Evolutionary conservation across 1,140 invertebrate genomes (phyloP).

Genomic region (Lysiphlebus fabarum): DNA sequence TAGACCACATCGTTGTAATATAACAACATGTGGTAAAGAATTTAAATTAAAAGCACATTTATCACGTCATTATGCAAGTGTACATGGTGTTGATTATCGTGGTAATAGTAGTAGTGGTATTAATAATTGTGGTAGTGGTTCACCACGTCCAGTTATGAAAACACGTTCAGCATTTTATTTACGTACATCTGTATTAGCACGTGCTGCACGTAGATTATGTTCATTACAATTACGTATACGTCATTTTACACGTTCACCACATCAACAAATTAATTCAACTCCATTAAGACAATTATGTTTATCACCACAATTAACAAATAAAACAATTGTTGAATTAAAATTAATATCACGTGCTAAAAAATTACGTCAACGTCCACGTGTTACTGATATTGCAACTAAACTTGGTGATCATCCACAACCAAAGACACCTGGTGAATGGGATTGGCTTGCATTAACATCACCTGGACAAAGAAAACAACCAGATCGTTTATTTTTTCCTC

Average conservation of each 20-base stretch:
- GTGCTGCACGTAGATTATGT: conserved; percentile 81
- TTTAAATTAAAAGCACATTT: conserved; percentile 91
- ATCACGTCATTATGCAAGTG: conserved; percentile 86
- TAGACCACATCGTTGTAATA: conserved; percentile 82
- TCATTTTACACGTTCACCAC: conserved; percentile 83
- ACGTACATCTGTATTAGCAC: conserved; percentile 82
- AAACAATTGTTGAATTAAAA: conserved; percentile 72
- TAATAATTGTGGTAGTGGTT: conserved; percentile 55
- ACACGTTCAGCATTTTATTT: conserved; percentile 94
- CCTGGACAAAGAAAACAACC: conserved; percentile 76
- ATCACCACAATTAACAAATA: conserved; percentile 78
- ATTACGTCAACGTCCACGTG: conserved; percentile 71
- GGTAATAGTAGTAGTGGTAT: conserved; percentile 33
- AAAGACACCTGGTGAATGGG: conserved; percentile 63
- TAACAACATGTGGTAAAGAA: conserved; percentile 88
- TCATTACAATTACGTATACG: conserved; percentile 77
- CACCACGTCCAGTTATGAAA: conserved; percentile 91
- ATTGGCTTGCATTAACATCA: conserved; percentile 79
- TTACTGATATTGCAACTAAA: conserved; percentile 74
- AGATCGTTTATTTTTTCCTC: conserved; percentile 77
- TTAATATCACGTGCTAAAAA: conserved; percentile 74
- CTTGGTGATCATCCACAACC: conserved; percentile 62
- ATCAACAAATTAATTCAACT: conserved; percentile 64
- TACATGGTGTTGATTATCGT: conserved; percentile 73
- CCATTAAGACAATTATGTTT: conserved; percentile 59